These are phyloP conservation scores for Brachyopa scutellaris DNA, from an alignment of 2,888 invertebrate genomes.

Conservation along the genomic window DNA sequence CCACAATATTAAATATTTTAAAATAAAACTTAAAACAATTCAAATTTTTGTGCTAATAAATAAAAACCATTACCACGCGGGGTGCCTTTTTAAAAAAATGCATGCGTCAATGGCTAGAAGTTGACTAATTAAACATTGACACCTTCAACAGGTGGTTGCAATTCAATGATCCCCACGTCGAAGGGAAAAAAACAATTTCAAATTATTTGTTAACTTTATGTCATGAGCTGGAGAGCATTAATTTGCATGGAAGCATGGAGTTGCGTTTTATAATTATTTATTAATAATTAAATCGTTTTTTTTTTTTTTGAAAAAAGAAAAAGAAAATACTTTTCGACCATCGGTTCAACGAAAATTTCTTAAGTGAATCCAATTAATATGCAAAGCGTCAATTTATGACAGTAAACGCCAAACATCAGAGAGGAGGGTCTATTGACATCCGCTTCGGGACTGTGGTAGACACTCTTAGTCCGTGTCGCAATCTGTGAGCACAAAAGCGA, in stretches of 20 bases:
- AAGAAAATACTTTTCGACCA: slow-evolving; percentile 25
- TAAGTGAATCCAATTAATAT: slow-evolving; percentile 47
- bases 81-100: not conserved
- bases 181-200: slow-evolving; percentile 35
- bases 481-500: not conserved
- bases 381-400: slow-evolving; percentile 51
- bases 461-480: slow-evolving; percentile 18
- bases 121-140: slow-evolving; percentile 22
- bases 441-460: slow-evolving; percentile 33
- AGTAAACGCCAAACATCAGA: slow-evolving; percentile 13
- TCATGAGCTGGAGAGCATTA: not conserved
- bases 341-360: slow-evolving; percentile 3
- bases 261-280: slow-evolving; percentile 47
- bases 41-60: not conserved
- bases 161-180: slow-evolving; percentile 20
- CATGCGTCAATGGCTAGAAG: slow-evolving; percentile 16
- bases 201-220: not conserved
- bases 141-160: slow-evolving; percentile 47
- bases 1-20: too few species aligned
- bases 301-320: not conserved
- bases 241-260: slow-evolving; percentile 55
- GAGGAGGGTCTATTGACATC: slow-evolving; percentile 60
- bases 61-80: not conserved
- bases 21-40: slow-evolving; percentile 39
- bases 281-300: slow-evolving; percentile 28